These are phyloP conservation scores for Drosophila busckii DNA, from an alignment of 1,140 invertebrate species.

Conservation along the genomic window DNA sequence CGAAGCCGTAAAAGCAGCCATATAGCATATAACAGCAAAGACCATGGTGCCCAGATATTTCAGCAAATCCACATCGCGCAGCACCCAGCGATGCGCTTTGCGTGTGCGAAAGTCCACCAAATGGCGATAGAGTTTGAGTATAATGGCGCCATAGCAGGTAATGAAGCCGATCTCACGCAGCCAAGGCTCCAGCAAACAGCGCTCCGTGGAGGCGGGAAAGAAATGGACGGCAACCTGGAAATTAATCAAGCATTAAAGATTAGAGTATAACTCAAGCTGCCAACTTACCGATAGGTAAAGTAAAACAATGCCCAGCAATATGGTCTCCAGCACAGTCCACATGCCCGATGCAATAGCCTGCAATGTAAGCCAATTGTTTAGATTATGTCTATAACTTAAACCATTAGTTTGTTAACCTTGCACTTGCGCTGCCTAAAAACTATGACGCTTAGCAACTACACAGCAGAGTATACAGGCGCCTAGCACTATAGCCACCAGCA, in stretches of 20 bases:
- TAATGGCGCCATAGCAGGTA: constrained; percentile 93
- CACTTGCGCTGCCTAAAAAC: constrained; percentile 88
- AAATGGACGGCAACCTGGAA: constrained; percentile 89
- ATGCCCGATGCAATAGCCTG: constrained; percentile 89
- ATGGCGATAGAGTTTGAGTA: constrained; percentile 93
- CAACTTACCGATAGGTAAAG: constrained; percentile 91
- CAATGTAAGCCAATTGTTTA: constrained; percentile 6
- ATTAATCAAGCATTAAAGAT: not conserved
- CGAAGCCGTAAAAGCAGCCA: constrained; percentile 91
- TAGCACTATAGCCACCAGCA: constrained; percentile 85
- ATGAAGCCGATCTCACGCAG: constrained; percentile 93
- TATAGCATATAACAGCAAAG: constrained; percentile 88
- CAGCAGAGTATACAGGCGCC: constrained; percentile 86
- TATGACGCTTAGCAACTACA: constrained; percentile 84
- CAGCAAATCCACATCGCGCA: constrained; percentile 90
- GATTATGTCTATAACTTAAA: not conserved
- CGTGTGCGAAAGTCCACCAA: constrained; percentile 89
- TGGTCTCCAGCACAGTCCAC: constrained; percentile 94
- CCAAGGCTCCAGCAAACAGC: constrained; percentile 92
- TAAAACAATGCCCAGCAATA: constrained; percentile 90
- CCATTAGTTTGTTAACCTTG: constrained; percentile 81
- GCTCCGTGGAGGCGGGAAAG: constrained; percentile 86
- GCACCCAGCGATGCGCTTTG: constrained; percentile 93
- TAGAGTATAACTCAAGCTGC: not conserved
- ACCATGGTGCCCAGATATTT: constrained; percentile 88